Conservation (phyloP, 2,888 invertebrate species). For the Isoperla grammatica region DNA sequence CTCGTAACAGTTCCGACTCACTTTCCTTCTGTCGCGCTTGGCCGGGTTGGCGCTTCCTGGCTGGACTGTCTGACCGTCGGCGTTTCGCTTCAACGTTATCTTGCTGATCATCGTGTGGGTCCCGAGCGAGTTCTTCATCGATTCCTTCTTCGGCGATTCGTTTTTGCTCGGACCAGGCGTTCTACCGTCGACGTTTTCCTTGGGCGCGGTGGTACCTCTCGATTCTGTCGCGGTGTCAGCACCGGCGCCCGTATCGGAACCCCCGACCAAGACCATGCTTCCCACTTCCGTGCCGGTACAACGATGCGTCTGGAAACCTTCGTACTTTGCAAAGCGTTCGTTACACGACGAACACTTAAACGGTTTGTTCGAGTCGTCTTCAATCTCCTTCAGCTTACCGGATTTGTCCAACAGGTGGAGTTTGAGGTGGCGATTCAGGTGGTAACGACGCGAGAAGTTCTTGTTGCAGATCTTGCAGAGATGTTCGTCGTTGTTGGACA, state of each 20-base stretch:
- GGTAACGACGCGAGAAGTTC: conserved; percentile 34
- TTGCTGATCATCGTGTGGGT: no score
- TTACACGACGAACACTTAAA: conserved; percentile 26
- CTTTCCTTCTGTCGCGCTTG: conserved; percentile 19
- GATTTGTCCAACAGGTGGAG: conserved; percentile 26
- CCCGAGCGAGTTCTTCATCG: no score
- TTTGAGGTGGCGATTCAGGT: conserved; percentile 34
- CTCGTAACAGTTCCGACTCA: conserved; percentile 30
- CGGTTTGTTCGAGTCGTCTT: conserved; percentile 5
- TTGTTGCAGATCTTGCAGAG: conserved; percentile 34
- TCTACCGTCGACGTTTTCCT: no score
- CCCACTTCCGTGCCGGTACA: conserved; percentile 19
- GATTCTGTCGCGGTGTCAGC: no score
- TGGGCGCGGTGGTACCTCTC: no score
- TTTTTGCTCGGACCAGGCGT: no score
- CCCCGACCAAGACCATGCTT: conserved; percentile 10
- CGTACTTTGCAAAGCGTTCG: conserved; percentile 20
- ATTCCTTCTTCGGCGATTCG: no score
- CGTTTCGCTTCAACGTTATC: background rate
- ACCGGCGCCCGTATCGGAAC: no score
- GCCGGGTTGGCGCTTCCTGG: background rate
- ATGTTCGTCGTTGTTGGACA: conserved; percentile 19
- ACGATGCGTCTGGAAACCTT: conserved; percentile 21
- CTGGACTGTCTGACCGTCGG: background rate
- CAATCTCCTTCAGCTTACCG: conserved; percentile 1